Base-by-base conservation (phyloP, 2,888 invertebrate genomes). In the Litoditis marina region DNA sequence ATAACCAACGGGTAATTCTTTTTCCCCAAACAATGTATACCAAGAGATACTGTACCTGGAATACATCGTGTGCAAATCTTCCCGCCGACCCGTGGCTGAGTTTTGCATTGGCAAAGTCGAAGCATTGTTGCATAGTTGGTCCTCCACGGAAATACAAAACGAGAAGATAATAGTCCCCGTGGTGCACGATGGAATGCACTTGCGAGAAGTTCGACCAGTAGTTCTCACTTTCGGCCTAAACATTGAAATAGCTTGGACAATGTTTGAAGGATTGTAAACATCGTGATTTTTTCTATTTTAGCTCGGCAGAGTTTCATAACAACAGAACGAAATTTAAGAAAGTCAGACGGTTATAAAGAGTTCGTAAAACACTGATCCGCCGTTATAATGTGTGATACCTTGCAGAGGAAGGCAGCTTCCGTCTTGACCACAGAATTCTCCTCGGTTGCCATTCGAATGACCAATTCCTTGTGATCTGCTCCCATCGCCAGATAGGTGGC, bases 191-290 rank as follows among this genome's bases (percentile, higher is more conserved):
- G 19, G 69, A 66, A 44, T 75, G 69, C 11, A 75, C 63, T 32
- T 75, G 75, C 42, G 73, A 71, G 60, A 76, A 73, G 54, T 60
- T 56, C 5, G 66, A 66, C 76, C 76, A 77, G 28, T 68, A 59
- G 36, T 69, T 54, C 1, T 69, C 70, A 2, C 65, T 49, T 47
- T 72, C 73, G 36, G 52, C 34, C 59, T 58, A 34, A 51, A 58
- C n/a, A 7, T 13, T 30, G 7, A 28, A 19, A 47, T 8, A 19
- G 8, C 39, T n/a, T n/a, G n/a, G n/a, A n/a, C n/a, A n/a, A n/a
- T n/a, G n/a, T n/a, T n/a, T n/a, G n/a, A n/a, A n/a, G n/a, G n/a
- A n/a, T n/a, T n/a, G n/a, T n/a, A n/a, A n/a, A n/a, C n/a, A n/a
- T n/a, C n/a, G n/a, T n/a, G n/a, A n/a, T n/a, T n/a, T n/a, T n/a